Evolutionary conservation across 2,888 invertebrate species (phyloP), one percentile per base, ranked within the genome.

Genomic region (Stenolophus ochropezus): DNA sequence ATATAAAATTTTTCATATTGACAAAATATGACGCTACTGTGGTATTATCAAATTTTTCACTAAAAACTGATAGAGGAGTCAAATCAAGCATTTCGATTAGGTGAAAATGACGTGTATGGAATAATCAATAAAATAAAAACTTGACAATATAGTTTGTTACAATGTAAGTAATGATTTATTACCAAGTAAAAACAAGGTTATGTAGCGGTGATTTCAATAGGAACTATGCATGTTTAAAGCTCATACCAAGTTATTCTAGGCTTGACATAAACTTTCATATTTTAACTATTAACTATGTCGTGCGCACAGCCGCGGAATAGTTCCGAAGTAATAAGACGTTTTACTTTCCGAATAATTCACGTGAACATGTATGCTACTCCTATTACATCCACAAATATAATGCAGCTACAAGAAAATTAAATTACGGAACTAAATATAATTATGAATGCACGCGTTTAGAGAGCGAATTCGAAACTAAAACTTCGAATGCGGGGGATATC

Each of bases 331-430:
- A 61, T 25, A 61, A 61, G 61, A 25, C 25, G 58, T 61, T 61
- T 61, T 61, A 61, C 61, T 61, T 61, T 61, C 53, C 61, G 25
- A 61, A 56, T 56, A 56, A 56, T 56, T 56, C 8, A 56, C 8
- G 0, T 56, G 56, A 56, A 56, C 56, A 6, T 56, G 11, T 56
- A 53, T 21, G 21, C 20, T 21, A 56, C 8, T 56, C 20, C 20
- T 20, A 56, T 20, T 56, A 56, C 21, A 21, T 56, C 20, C 11
- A 42, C 33, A 42, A 42, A 42, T 42, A 42, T 42, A 42, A 16
- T 21, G 6, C 6, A 56, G 56, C 11, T 56, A 42, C 8, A 42
- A 56, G 21, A 56, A 21, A 56, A 56, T 56, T 56, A 0, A 56
- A 56, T 56, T 56, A 56, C 20, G 21, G 20, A 6, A 1, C 56